A percentile compares a stretch with the other conserved stretches of the same genome.
Conservation (phyloP, 30 jellyfish, hydroid and myxozoan genomes). For the Cassiopea xamachana region DNA sequence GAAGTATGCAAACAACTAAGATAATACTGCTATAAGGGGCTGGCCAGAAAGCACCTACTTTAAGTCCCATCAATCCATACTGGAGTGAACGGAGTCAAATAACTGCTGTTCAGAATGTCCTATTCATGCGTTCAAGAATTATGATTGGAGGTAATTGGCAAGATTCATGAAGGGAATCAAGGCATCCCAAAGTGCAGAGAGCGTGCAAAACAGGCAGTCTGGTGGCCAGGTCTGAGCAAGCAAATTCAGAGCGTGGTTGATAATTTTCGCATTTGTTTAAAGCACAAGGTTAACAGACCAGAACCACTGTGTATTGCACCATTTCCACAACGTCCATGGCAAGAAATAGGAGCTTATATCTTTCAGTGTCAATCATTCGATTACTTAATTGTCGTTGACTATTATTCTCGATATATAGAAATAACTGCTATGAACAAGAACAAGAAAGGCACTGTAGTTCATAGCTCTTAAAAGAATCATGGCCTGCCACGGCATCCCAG, state of each 20-base stretch:
- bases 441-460: slow-evolving; percentile 4
- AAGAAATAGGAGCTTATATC: slow-evolving; percentile 13
- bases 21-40: neutral
- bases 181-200: slow-evolving; percentile 40
- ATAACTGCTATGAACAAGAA: slow-evolving; percentile 4
- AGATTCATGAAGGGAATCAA: slow-evolving; percentile 50
- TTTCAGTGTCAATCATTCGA: slow-evolving; percentile 13
- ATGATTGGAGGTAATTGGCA: slow-evolving; percentile 19
- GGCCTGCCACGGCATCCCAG: slow-evolving; percentile 36
- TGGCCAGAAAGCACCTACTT: neutral
- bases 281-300: neutral
- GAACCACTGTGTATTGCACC: neutral
- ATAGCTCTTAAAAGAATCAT: neutral
- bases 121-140: neutral
- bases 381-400: neutral
- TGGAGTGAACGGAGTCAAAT: neutral
- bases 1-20: neutral
- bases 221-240: slow-evolving; percentile 54
- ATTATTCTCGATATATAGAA: neutral
- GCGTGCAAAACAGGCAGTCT: slow-evolving; percentile 23
- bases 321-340: slow-evolving; percentile 27
- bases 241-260: slow-evolving; percentile 32
- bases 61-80: neutral
- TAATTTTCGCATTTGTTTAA: neutral
- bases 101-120: neutral